A percentile compares a stretch with the other conserved stretches of the same genome.
Evolutionary conservation across 2,888 invertebrate genomes (phyloP).

Genomic region (Venusia cambrica): DNA sequence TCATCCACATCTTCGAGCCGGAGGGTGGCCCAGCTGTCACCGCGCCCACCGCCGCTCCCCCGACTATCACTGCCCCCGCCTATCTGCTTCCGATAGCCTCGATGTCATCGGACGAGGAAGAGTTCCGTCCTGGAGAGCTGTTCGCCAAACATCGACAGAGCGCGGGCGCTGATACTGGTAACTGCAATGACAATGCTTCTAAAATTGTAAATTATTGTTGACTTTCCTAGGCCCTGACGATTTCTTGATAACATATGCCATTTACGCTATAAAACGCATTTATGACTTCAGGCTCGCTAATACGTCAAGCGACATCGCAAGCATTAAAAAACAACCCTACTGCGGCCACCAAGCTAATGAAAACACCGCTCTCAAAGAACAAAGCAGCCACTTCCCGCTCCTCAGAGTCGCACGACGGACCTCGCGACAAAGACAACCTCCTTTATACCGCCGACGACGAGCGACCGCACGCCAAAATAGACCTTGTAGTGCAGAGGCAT

Average conservation of each 20-base stretch:
- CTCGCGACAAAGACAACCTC: conserved; percentile 57
- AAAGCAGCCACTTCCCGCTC: background rate
- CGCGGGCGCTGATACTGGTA: conserved; percentile 35
- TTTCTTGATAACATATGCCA: no score
- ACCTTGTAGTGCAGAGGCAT: conserved; percentile 9
- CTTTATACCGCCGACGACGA: conserved; percentile 71
- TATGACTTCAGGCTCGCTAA: conserved; percentile 69
- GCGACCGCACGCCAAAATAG: conserved; percentile 51
- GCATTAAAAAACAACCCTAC: conserved; percentile 56
- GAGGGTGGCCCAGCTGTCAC: conserved; percentile 37
- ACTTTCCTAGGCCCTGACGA: no score
- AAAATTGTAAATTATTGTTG: no score
- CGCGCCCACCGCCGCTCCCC: conserved; percentile 18
- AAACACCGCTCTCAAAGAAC: conserved; percentile 39
- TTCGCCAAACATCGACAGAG: conserved; percentile 78
- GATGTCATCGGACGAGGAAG: conserved; percentile 79
- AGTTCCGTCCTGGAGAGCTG: conserved; percentile 83
- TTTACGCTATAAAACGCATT: no score
- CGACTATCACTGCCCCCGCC: conserved; percentile 13
- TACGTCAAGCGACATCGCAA: conserved; percentile 61
- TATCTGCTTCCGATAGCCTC: conserved; percentile 48
- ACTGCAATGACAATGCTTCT: no score
- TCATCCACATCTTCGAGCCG: conserved; percentile 84
- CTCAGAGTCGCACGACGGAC: conserved; percentile 15
- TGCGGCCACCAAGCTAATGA: conserved; percentile 49